Percentiles rank a stretch among this genome's conserved stretches.
phyloP scores from a whole-genome alignment of 2,888 invertebrate genomes.

The Tenthredo distinguenda region DNA sequence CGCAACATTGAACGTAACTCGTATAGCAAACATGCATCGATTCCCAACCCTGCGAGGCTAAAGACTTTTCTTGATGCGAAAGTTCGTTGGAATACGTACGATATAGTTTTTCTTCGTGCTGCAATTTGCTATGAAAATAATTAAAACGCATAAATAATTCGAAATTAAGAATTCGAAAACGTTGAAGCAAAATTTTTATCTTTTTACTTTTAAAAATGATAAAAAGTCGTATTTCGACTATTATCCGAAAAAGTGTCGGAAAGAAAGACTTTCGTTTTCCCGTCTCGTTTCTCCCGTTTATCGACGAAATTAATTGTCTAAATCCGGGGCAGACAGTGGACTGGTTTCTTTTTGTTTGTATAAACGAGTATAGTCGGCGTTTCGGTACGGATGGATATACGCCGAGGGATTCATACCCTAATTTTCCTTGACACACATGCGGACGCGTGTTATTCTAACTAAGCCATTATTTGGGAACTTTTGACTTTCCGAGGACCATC shows the following conservation, averaged over 20 bases:
- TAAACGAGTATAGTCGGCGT: background rate
- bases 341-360: background rate
- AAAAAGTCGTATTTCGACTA: too few species aligned
- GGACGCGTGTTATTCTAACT: constrained; percentile 68
- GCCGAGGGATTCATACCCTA: constrained; percentile 22
- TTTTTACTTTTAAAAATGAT: too few species aligned
- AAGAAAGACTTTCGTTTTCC: background rate
- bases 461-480: constrained; percentile 72
- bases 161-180: too few species aligned
- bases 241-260: too few species aligned
- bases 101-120: background rate
- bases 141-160: too few species aligned
- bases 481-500: constrained; percentile 74
- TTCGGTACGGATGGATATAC: background rate
- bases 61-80: background rate
- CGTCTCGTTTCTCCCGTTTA: background rate
- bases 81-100: background rate
- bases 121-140: too few species aligned
- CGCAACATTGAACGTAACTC: constrained; percentile 3
- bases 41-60: background rate
- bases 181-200: too few species aligned
- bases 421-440: constrained; percentile 44
- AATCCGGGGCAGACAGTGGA: background rate
- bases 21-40: constrained; percentile 15
- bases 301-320: background rate